These are phyloP conservation scores for Ellobius talpinus DNA, from an alignment of 2,113 vertebrate species.

Conservation along the genomic window DNA sequence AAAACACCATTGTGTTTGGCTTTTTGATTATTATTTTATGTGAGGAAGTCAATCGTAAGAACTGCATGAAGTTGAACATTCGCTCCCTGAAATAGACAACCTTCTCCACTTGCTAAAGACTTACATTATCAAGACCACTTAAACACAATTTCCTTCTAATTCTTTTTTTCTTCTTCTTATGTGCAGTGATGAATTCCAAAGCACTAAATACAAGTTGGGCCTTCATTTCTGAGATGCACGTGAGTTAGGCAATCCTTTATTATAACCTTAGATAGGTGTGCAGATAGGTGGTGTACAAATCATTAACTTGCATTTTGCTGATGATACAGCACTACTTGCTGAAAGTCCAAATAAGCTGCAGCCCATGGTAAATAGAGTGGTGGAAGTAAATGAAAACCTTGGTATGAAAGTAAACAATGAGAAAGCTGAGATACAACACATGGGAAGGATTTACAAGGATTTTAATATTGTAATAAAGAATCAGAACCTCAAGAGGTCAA, in stretches of 20 bases:
- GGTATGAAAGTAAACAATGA: too few species aligned
- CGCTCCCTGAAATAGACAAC: neutral
- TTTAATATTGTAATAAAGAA: too few species aligned
- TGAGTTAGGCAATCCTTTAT: too few species aligned
- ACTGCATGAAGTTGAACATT: neutral
- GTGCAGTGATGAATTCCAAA: neutral
- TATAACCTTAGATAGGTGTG: neutral
- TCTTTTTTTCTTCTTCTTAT: neutral
- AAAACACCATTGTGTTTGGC: neutral
- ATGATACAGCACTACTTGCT: too few species aligned
- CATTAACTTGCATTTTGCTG: too few species aligned
- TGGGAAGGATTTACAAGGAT: too few species aligned
- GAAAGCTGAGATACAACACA: too few species aligned
- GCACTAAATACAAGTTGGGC: neutral
- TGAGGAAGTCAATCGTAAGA: neutral
- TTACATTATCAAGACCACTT: neutral
- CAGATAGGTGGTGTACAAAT: too few species aligned
- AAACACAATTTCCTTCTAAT: neutral
- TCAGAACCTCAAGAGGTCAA: too few species aligned
- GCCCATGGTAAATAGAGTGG: too few species aligned
- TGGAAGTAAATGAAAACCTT: too few species aligned
- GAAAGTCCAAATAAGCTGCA: too few species aligned
- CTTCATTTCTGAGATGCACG: neutral
- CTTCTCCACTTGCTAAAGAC: neutral
- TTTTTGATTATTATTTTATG: neutral